Evolutionary conservation across 2,113 vertebrate species (phyloP).

Genomic region (Rhodinocichla rosea): DNA sequence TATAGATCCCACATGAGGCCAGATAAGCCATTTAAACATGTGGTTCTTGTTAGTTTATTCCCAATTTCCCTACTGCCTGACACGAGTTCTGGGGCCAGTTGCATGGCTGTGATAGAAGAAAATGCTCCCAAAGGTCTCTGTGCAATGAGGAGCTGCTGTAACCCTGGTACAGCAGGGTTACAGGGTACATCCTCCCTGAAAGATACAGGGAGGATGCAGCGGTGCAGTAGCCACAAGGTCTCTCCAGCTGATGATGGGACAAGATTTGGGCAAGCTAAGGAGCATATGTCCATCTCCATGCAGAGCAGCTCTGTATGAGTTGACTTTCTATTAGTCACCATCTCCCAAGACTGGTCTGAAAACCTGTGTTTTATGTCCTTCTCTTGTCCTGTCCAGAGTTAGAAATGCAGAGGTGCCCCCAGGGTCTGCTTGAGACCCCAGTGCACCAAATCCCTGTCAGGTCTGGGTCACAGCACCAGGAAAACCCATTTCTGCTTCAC

Average conservation of each 20-base stretch:
- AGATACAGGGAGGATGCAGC: neutral
- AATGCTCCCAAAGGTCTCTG: neutral
- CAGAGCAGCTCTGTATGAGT: neutral
- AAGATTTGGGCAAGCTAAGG: neutral
- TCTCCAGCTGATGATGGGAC: neutral
- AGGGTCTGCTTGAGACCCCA: neutral
- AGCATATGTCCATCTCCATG: neutral
- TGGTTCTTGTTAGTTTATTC: neutral
- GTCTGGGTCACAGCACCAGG: accelerated
- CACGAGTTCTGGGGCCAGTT: accelerated
- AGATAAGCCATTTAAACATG: neutral
- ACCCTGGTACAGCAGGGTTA: no score
- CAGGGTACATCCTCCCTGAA: no score
- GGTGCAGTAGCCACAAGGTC: neutral
- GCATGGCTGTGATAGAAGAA: accelerated
- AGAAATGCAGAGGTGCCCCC: neutral
- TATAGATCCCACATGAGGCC: neutral
- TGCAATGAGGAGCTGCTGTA: neutral
- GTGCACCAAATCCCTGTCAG: neutral
- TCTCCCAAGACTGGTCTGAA: neutral
- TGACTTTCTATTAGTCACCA: neutral
- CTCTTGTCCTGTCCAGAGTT: neutral
- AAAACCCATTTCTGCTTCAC: neutral
- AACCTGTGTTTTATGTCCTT: neutral
- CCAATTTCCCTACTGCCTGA: neutral